Percentiles rank a stretch among this genome's conserved stretches.
Conservation (phyloP, 1,140 invertebrate genomes). For the Drosophila nigromelanica region DNA sequence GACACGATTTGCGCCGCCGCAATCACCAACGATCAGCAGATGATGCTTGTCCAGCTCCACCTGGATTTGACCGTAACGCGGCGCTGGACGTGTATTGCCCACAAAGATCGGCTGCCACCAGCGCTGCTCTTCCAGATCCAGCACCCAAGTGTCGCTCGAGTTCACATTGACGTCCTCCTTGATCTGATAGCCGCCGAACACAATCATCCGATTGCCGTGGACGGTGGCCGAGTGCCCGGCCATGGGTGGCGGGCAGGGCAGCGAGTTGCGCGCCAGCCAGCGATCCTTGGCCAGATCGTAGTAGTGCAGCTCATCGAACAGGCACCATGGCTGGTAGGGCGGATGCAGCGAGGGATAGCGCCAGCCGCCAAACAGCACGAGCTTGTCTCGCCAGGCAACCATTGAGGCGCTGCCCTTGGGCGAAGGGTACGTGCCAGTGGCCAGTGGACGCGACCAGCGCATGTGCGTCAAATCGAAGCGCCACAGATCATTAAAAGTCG, state of each 20-base stretch:
- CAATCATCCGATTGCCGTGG: slow-evolving; percentile 93
- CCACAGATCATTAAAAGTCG: slow-evolving; percentile 99
- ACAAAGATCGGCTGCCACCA: slow-evolving; percentile 91
- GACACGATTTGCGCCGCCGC: slow-evolving; percentile 85
- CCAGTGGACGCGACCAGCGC: slow-evolving; percentile 91
- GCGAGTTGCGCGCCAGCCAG: slow-evolving; percentile 90
- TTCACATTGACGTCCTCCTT: slow-evolving; percentile 85
- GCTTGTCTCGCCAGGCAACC: slow-evolving; percentile 92
- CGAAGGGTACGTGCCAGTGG: slow-evolving; percentile 94
- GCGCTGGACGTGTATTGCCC: slow-evolving; percentile 88
- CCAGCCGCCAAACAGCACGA: slow-evolving; percentile 98
- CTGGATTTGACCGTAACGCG: slow-evolving; percentile 96
- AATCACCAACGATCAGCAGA: slow-evolving; percentile 90
- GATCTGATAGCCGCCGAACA: slow-evolving; percentile 92
- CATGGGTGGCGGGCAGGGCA: slow-evolving; percentile 89
- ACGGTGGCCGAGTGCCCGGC: slow-evolving; percentile 97
- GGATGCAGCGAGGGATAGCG: slow-evolving; percentile 96
- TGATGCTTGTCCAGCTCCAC: slow-evolving; percentile 89
- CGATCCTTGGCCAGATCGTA: slow-evolving; percentile 93
- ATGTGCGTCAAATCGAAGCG: slow-evolving; percentile 93
- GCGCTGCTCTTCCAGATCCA: slow-evolving; percentile 90
- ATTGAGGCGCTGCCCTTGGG: slow-evolving; percentile 98
- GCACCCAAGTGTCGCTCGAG: slow-evolving; percentile 95
- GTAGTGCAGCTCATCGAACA: slow-evolving; percentile 97
- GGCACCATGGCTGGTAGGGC: slow-evolving; percentile 93